phyloP scores from a whole-genome alignment of 1,140 invertebrate species.

The Drosophila bocqueti region DNA sequence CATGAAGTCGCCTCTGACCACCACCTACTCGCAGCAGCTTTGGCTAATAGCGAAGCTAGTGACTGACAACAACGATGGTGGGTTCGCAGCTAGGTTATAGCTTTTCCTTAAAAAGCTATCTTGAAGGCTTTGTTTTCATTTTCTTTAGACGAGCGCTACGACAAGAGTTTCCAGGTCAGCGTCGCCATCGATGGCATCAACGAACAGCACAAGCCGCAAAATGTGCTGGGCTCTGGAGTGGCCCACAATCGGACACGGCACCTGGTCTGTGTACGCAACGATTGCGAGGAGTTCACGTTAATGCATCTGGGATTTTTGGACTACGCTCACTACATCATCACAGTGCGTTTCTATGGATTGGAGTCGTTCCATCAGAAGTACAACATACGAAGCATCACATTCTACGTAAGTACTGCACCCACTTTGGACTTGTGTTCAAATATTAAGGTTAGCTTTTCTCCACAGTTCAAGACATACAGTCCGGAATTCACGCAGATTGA shows the following conservation, averaged over 20 bases:
- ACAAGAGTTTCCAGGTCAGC: slow-evolving; percentile 94
- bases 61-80: slow-evolving; percentile 94
- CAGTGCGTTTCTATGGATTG: slow-evolving; percentile 93
- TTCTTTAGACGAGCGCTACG: slow-evolving; percentile 90
- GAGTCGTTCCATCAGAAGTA: slow-evolving; percentile 94
- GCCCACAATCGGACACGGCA: slow-evolving; percentile 92
- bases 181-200: slow-evolving; percentile 92
- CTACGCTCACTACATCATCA: slow-evolving; percentile 94
- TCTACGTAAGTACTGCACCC: slow-evolving; percentile 89
- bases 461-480: slow-evolving; percentile 97
- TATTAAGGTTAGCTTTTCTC: not conserved
- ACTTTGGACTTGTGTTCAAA: not conserved
- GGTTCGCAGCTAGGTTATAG: slow-evolving; percentile 86
- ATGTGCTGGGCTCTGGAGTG: slow-evolving; percentile 87
- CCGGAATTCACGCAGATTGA: slow-evolving; percentile 98
- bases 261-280: slow-evolving; percentile 92
- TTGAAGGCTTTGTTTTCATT: not conserved
- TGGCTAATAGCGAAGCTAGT: slow-evolving; percentile 95
- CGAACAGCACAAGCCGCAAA: slow-evolving; percentile 89
- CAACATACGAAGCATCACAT: slow-evolving; percentile 93
- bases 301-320: slow-evolving; percentile 96
- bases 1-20: slow-evolving; percentile 92
- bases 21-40: slow-evolving; percentile 96
- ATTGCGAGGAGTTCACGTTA: slow-evolving; percentile 94
- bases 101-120: slow-evolving; percentile 86